A percentile compares a stretch with the other conserved stretches of the same genome.
These are phyloP conservation scores for Volucella inanis DNA, from an alignment of 2,888 invertebrate species.

Conservation along the genomic window DNA sequence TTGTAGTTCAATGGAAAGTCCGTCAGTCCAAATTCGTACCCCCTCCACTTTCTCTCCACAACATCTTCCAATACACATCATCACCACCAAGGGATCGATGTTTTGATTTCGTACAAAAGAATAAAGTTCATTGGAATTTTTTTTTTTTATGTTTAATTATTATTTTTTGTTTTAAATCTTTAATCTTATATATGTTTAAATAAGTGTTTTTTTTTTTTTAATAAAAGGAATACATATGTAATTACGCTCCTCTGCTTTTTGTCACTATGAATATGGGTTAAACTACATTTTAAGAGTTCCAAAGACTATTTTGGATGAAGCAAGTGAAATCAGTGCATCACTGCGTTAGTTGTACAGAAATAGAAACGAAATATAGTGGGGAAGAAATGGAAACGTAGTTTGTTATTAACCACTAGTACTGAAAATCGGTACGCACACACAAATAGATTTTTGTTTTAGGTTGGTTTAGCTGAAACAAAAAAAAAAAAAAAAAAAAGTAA, in stretches of 20 bases:
- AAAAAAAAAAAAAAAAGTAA: constrained; percentile 28
- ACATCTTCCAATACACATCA: constrained; percentile 58
- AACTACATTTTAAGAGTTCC: constrained; percentile 66
- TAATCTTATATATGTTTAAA: constrained; percentile 74
- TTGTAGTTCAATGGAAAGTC: constrained; percentile 57
- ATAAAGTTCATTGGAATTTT: constrained; percentile 64
- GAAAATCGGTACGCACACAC: constrained; percentile 73
- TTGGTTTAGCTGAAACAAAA: constrained; percentile 57
- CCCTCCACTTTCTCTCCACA: constrained; percentile 61
- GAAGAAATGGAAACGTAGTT: constrained; percentile 65
- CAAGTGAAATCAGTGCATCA: constrained; percentile 60
- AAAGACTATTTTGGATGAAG: constrained; percentile 53
- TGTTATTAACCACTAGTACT: constrained; percentile 74
- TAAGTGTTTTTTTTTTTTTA: constrained; percentile 57
- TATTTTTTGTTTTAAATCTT: constrained; percentile 33
- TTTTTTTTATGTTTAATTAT: constrained; percentile 62
- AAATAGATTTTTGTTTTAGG: constrained; percentile 41
- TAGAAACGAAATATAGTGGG: constrained; percentile 46
- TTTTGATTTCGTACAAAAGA: constrained; percentile 54
- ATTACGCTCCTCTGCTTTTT: constrained; percentile 66
- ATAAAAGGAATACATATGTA: constrained; percentile 67
- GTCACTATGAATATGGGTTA: constrained; percentile 68
- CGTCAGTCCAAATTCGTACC: constrained; percentile 68
- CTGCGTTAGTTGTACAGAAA: constrained; percentile 44
- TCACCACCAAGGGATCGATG: constrained; percentile 40